Evolutionary conservation across 2,113 vertebrate genomes (phyloP).

Genomic region (Numenius arquata): DNA sequence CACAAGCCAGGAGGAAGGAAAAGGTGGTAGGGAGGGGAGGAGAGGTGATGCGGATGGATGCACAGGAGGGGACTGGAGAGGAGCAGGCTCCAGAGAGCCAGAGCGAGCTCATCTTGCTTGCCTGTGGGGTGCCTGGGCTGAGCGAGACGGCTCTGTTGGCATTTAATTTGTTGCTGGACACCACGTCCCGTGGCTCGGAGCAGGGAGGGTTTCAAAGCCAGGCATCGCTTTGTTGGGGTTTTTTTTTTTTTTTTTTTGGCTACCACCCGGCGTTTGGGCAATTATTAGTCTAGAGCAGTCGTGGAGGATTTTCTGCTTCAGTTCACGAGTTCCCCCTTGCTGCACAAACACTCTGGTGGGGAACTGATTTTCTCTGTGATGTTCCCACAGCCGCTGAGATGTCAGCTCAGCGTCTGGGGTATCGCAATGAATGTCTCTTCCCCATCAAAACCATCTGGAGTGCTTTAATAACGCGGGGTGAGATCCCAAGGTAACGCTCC

Average conservation of each 20-base stretch:
- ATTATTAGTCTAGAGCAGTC: constrained; percentile 54
- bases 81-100: not conserved
- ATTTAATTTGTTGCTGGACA: constrained; percentile 4
- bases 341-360: constrained; percentile 46
- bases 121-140: not conserved
- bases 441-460: constrained; percentile 54
- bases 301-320: constrained; percentile 55
- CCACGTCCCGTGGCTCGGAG: not conserved
- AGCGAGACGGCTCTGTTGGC: not conserved
- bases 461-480: constrained; percentile 6
- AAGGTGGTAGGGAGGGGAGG: not conserved
- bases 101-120: not conserved
- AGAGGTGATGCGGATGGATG: not conserved
- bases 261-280: constrained; percentile 4
- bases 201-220: not conserved
- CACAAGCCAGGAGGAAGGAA: not conserved
- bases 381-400: constrained; percentile 12
- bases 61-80: not conserved
- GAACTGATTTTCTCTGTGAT: constrained; percentile 53
- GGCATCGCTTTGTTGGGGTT: not conserved
- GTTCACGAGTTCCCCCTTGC: constrained; percentile 43
- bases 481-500: not conserved
- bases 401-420: constrained; percentile 27
- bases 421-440: not conserved
- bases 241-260: not conserved